A percentile compares a stretch with the other conserved stretches of the same genome.
Conservation (phyloP, 2,113 vertebrate species). For the Nanorana parkeri region DNA sequence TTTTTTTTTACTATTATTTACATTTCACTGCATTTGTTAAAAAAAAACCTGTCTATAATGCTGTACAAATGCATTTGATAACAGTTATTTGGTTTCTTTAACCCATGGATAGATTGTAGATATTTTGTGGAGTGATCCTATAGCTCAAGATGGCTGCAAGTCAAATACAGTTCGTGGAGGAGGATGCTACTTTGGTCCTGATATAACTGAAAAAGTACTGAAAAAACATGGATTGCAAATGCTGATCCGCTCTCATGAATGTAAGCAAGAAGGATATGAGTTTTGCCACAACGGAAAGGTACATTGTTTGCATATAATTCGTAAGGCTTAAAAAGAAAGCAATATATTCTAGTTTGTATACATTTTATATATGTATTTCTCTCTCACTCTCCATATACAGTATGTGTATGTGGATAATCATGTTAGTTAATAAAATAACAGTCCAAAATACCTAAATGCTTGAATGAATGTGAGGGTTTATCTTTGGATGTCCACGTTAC, state of each 20-base stretch:
- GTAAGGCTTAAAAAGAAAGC: no score
- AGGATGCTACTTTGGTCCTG: slow-evolving; percentile 91
- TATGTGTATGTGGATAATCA: no score
- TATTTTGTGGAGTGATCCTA: slow-evolving; percentile 90
- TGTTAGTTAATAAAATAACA: no score
- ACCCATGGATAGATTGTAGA: slow-evolving; percentile 78
- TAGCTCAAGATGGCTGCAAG: slow-evolving; percentile 85
- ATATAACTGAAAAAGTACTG: slow-evolving; percentile 81
- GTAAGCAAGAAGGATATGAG: slow-evolving; percentile 92
- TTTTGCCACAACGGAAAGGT: slow-evolving; percentile 73
- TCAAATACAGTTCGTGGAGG: slow-evolving; percentile 83
- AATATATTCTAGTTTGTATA: no score
- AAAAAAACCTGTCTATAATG: neutral
- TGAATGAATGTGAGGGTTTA: no score
- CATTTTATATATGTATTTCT: no score
- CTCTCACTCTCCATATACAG: no score
- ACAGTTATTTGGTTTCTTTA: neutral
- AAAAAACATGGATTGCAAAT: slow-evolving; percentile 80
- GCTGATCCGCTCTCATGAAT: slow-evolving; percentile 91
- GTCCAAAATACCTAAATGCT: no score
- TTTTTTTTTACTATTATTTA: no score
- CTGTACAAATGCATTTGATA: neutral
- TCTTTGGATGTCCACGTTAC: no score
- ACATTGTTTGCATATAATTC: neutral
- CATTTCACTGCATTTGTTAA: no score